Evolutionary conservation across 2,888 invertebrate genomes (phyloP), one percentile per base, ranked within the genome.

Genomic region (Metellina segmentata): DNA sequence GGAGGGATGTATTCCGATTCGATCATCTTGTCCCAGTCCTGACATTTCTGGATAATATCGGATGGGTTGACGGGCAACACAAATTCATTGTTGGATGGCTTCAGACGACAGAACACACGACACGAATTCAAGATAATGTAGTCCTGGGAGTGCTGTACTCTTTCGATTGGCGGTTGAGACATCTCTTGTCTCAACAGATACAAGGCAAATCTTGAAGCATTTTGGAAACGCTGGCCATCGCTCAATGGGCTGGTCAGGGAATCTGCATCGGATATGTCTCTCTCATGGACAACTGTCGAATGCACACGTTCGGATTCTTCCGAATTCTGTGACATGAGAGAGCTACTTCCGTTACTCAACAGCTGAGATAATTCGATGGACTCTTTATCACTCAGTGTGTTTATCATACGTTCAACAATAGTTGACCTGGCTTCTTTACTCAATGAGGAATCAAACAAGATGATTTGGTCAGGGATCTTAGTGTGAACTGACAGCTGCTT

Each of bases 161-260:
- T 75, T 77, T 93, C 81, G 69, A 74, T 61, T 13, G 87, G 81
- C 0, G 85, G 85, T 48, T 91, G 75, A 9, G 83, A 83, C n/a
- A 81, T 49, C 52, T 93, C 89, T 71, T 93, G 92, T 70, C 93
- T 79, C 52, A 93, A 52, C 16, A 91, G 19, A 48, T 90, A 90
- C 11, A 93, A 72, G 0, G 93, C 93, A 85, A 91, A 93, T 53
- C 93, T 85, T 1, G 93, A 93, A 0, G 93, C 89, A 88, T 89
- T 91, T 11, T 79, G 48, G 53, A 79, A 69, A 0, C 75, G 69
- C 11, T 77, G 89, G 16, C 53, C 51, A 19, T 83, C 89, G n/a
- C 19, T 81, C 7, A 71, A 19, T 11, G 61, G 61, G 16, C 5
- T 61, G 13, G 61, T 16, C 19, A 81, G 81, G 6, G 13, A 49